Evolutionary conservation across 1,140 invertebrate genomes (phyloP), one percentile per base, ranked within the genome.

Genomic region (Magallana angulata): DNA sequence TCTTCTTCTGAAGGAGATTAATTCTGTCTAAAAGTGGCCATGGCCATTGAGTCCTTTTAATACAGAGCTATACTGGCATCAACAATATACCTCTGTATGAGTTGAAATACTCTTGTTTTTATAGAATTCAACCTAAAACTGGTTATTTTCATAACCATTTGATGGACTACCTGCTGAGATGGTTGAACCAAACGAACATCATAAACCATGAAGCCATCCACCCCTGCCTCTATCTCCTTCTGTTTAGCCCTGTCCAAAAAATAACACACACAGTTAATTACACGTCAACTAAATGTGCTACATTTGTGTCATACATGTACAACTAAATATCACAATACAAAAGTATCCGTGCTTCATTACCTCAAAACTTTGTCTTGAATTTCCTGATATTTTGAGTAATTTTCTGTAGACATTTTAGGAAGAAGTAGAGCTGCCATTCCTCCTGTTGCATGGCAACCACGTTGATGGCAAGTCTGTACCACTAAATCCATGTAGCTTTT

Each of bases 141-240:
- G 36, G 36, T 0, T 48, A 48, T 48, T 48, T 48, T 48, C 36
- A 5, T 48, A 48, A 48, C 36, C 36, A 48, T 48, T 48, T 48
- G 36, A 48, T 48, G 2, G 36, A 60, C 4, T 90, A 97, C 96
- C 92, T 96, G 93, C 88, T 96, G 96, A 60, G 96, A 94, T 88
- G 95, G 92, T 5, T 96, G 95, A 9, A 97, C 95, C 5, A 97
- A 92, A 48, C 95, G 93, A 1, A 96, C 90, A 93, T 97, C 97
- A 91, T 97, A 97, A 57, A 97, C 96, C 96, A 97, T 96, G 91
- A 97, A 97, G 5, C 97, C 97, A 93, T 97, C 96, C 0, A 96
- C 95, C 7, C 96, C 96, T n/a, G 93, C 92, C 86, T 95, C 91
- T 68, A 97, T 96, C 93, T 97, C 96, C 58, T 94, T 95, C 57